Percentiles rank a stretch among this genome's conserved stretches.
phyloP scores from a whole-genome alignment of 2,113 vertebrate species.

The Corythaeola cristata region DNA sequence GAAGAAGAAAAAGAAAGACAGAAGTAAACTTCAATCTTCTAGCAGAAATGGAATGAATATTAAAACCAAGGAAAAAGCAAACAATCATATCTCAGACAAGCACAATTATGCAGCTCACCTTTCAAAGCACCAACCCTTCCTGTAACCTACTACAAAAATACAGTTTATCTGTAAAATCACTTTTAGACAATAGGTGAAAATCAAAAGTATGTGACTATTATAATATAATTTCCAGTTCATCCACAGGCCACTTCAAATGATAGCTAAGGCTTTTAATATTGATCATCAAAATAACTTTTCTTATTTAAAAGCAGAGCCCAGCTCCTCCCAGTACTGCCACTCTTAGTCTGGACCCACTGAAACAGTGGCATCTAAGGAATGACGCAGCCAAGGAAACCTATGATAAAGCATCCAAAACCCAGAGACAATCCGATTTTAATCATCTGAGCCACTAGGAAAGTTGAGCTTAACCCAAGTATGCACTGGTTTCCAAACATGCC shows the following conservation, averaged over 20 bases:
- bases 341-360: not conserved
- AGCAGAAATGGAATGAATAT: not conserved
- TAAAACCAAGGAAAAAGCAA: not conserved
- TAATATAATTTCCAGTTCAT: not conserved
- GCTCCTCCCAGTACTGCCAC: not conserved
- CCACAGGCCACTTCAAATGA: not conserved
- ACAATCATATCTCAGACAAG: not conserved
- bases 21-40: not conserved
- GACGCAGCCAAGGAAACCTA: not conserved
- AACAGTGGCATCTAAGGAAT: not conserved
- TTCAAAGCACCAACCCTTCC: not conserved
- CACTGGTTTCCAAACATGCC: not conserved
- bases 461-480: not conserved
- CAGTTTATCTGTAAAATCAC: not conserved
- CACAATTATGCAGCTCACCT: not conserved
- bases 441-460: not conserved
- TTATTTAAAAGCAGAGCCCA: not conserved
- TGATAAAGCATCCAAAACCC: not conserved
- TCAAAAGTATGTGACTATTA: not conserved
- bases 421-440: not conserved
- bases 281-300: not conserved
- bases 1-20: constrained; percentile 39
- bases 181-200: not conserved
- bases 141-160: not conserved
- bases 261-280: not conserved